Base-by-base conservation (phyloP, 2,888 invertebrate genomes). In the Xanthorhoe designata region DNA sequence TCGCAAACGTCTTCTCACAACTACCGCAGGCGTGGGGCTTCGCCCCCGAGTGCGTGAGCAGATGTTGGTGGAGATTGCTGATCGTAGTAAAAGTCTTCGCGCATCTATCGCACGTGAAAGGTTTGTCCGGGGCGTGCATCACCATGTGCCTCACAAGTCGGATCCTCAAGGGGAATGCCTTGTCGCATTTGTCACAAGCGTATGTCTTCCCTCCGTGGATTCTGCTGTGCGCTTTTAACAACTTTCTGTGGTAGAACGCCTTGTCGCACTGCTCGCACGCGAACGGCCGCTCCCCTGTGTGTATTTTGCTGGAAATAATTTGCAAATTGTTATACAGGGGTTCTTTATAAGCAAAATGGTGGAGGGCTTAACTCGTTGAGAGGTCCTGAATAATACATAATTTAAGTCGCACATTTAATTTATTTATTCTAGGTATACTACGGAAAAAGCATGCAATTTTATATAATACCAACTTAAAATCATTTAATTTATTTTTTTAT, bases 171-270 rank as follows among this genome's bases (percentile, higher is more conserved):
- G 58, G 58, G 32, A 65, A 65, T 1, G 55, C 60, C 32, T 55
- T 65, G 29, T 51, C 64, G 50, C 64, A 65, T 8, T 55, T 42
- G 6, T 55, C 60, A n/a, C 64, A 65, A 3, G 59, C 55, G 32
- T 60, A 60, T 0, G 54, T 29, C 10, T 65, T 65, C 6, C 29
- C 53, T 0, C 64, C 64, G 13, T 65, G 52, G 8, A 61, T 61
- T 7, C 52, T 24, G 7, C n/a, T 13, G 24, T 59, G 58, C 0
- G 58, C 58, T 15, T 59, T 59, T 1, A 59, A 15, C 1, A 59
- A 35, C 15, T 59, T 59, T 35, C n/a, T 51, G 38, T 51, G 35
- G 0, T 19, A 19, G 58, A 59, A 59, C 4, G 58, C 58, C n/a
- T 59, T 59, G 58, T 38, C 38, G 15, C 58, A 38, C 5, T 38